Evolutionary conservation across 2,888 invertebrate genomes (phyloP), one percentile per base, ranked within the genome.

Genomic region (Eumacrocentrus americanus): DNA sequence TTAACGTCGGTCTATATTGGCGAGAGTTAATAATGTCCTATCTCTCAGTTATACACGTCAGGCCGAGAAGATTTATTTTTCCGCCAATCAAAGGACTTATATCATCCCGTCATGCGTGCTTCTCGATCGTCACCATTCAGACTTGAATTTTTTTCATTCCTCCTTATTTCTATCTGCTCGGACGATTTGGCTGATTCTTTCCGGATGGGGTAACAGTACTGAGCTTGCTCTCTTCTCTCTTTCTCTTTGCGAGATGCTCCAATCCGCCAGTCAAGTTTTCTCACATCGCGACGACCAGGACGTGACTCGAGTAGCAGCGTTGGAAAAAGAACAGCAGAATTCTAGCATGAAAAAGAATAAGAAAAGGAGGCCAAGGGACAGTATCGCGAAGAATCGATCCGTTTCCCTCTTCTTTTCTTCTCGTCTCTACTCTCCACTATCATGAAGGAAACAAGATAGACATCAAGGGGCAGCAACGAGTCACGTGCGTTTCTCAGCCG

Each of bases 241-340:
- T 9, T 44, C 46, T 46, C 4, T 16, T 42, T 11, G 42, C 42
- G 20, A 46, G 29, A 44, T 34, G 35, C 29, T 50, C 12, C 35
- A 50, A 50, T 50, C 37, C 47, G 53, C 29, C 37, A 52, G 54
- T 48, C 40, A 54, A 54, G 53, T 60, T 60, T 54, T 40, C 42
- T 53, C 59, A 60, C 54, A 53, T 60, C 47, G 37, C 25, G 22
- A 22, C 7, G 47, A 42, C 48, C 40, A 40, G 40, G 22, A 60
- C 59, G 59, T 54, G 59, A 60, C 59, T 60, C 40, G 47, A 53
- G 58, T 29, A 25, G 29, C 25, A 34, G 51, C 20, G 2, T 6
- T 16, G 23, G 25, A 25, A 53, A 42, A 53, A 53, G 40, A 53
- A 53, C 14, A 53, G 25, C 23, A 40, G 40, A 40, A 53, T n/a